Percentiles rank a stretch among this genome's conserved stretches.
phyloP scores from a whole-genome alignment of 2,113 vertebrate genomes.

The Hippocampus zosterae region DNA sequence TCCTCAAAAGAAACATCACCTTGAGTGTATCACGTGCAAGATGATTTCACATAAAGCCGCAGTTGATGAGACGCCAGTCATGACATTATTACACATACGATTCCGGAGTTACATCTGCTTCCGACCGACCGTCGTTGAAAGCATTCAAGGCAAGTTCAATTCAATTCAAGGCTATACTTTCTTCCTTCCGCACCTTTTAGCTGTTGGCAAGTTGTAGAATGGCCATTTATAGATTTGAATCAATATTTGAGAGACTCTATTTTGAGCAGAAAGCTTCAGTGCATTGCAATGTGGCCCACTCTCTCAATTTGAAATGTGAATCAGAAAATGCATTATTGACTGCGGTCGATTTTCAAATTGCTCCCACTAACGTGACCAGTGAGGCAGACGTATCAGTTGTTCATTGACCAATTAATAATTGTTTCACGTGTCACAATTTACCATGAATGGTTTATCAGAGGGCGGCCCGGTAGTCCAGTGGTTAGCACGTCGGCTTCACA shows the following conservation, averaged over 20 bases:
- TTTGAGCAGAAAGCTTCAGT: background rate
- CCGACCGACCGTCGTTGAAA: background rate
- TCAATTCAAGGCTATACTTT: background rate
- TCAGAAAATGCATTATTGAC: background rate
- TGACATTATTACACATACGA: background rate
- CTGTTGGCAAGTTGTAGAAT: background rate
- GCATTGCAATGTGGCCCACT: background rate
- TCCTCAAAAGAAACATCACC: slow-evolving; percentile 6
- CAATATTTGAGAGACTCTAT: slow-evolving; percentile 12
- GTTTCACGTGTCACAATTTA: background rate
- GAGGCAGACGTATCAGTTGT: background rate
- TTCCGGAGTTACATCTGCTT: background rate
- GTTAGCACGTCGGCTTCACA: too few relatives aligned
- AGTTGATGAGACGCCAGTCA: background rate
- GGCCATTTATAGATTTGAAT: background rate
- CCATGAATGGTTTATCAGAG: background rate
- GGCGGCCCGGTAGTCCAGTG: too few relatives aligned
- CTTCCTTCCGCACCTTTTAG: background rate
- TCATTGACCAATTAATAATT: background rate
- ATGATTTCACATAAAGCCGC: background rate
- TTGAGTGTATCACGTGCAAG: slow-evolving; percentile 13
- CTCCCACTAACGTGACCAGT: background rate
- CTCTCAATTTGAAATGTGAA: background rate
- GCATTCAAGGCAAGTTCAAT: background rate
- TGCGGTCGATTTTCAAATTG: background rate